phyloP scores from a whole-genome alignment of 2,797 vertebrate species.

The Paedocypris micromegethes region DNA sequence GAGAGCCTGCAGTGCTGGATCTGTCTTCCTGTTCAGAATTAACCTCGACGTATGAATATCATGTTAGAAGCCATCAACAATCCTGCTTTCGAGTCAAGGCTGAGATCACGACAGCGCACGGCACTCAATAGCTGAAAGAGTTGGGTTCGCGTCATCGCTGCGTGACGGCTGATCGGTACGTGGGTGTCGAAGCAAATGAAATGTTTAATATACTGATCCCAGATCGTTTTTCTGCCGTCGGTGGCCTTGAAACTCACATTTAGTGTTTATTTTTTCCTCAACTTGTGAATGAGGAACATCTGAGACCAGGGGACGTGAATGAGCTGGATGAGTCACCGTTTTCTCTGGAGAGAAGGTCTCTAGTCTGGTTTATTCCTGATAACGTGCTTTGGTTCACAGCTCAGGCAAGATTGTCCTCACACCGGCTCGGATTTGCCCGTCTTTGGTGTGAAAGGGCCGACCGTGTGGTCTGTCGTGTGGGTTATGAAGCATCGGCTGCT shows the following conservation, averaged over 20 bases:
- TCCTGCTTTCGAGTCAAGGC: constrained; percentile 14
- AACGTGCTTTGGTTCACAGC: neutral
- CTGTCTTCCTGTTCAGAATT: constrained; percentile 39
- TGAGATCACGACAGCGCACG: constrained; percentile 1
- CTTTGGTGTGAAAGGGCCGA: neutral
- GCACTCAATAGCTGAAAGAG: constrained; percentile 16
- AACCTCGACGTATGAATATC: constrained; percentile 9
- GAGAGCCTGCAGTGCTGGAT: constrained; percentile 25
- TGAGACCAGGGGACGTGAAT: constrained; percentile 16
- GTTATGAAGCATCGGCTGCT: neutral
- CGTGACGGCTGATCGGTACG: constrained; percentile 7
- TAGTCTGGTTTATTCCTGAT: constrained; percentile 6
- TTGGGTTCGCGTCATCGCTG: constrained; percentile 2
- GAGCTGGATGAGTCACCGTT: constrained; percentile 10
- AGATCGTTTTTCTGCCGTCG: constrained; percentile 9
- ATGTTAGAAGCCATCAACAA: constrained; percentile 7
- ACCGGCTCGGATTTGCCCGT: neutral
- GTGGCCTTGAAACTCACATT: constrained; percentile 20
- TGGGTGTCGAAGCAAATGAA: constrained; percentile 28
- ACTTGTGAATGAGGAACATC: constrained; percentile 19
- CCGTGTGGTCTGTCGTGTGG: neutral
- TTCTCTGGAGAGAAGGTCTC: constrained; percentile 1
- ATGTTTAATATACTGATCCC: constrained; percentile 12
- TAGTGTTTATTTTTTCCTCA: constrained; percentile 1
- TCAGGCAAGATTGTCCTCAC: neutral